These are phyloP conservation scores for Pseudotriccus pelzelni DNA, from an alignment of 2,797 vertebrate species.

Conservation along the genomic window DNA sequence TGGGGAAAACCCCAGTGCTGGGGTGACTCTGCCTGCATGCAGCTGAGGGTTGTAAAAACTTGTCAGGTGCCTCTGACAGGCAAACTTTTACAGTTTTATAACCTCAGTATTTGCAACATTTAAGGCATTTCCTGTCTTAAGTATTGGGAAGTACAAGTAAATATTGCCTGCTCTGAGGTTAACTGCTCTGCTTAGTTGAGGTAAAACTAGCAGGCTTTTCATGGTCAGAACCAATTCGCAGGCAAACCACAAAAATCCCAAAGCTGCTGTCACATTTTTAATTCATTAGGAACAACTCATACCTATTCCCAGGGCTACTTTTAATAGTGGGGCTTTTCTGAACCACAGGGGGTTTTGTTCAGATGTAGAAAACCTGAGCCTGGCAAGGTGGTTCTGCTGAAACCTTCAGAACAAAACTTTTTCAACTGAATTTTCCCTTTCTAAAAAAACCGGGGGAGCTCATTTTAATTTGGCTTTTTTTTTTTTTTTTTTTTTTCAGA, in stretches of 20 bases:
- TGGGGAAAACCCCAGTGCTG: neutral
- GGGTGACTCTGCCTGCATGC: neutral
- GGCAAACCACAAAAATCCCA: slow-evolving; percentile 54
- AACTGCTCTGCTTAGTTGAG: slow-evolving; percentile 5
- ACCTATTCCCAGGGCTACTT: neutral
- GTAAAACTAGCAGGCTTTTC: slow-evolving; percentile 20
- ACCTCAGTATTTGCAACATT: slow-evolving; percentile 61
- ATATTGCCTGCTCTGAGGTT: slow-evolving; percentile 53
- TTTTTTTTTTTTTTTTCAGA: too few species aligned
- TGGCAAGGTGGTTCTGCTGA: neutral
- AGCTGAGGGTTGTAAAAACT: slow-evolving; percentile 6
- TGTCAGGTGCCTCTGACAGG: slow-evolving; percentile 29
- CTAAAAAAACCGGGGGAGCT: neutral
- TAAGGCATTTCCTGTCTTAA: slow-evolving; percentile 64
- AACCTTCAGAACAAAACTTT: neutral
- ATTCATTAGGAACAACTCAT: slow-evolving; percentile 20
- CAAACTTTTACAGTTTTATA: slow-evolving; percentile 57
- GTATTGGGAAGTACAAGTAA: slow-evolving; percentile 47
- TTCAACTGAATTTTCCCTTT: neutral
- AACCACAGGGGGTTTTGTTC: neutral
- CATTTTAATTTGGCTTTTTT: too few species aligned
- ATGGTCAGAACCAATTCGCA: neutral
- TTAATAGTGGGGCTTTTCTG: neutral
- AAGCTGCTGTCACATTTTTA: slow-evolving; percentile 25
- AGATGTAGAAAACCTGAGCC: neutral